Evolutionary conservation across 2,113 vertebrate species (phyloP).

Genomic region (Equus quagga): DNA sequence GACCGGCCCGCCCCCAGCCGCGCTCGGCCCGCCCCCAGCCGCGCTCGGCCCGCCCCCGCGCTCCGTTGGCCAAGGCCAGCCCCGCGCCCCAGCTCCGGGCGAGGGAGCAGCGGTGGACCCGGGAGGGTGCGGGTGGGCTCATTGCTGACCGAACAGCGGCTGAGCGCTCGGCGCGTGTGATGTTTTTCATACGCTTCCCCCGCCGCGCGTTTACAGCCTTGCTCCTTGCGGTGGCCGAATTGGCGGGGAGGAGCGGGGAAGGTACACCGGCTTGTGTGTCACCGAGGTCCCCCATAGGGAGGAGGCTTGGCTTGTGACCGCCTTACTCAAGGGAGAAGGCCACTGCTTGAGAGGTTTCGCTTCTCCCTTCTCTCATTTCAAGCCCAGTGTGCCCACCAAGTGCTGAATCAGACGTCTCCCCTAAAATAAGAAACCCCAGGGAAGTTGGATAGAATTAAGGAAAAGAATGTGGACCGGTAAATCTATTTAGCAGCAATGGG

Average conservation of each 20-base stretch:
- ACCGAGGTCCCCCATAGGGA: background rate
- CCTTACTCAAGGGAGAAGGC: background rate
- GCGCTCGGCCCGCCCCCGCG: background rate
- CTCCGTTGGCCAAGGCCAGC: background rate
- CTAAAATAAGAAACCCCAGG: background rate
- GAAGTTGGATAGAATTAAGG: background rate
- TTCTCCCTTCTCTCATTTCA: background rate
- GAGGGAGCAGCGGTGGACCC: rapidly evolving
- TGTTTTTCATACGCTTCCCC: background rate
- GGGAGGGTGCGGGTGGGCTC: no score
- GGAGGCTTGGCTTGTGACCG: no score
- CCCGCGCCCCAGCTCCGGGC: background rate
- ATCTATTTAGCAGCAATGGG: rapidly evolving
- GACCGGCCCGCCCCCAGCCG: background rate
- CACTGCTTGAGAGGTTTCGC: background rate
- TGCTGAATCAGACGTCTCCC: background rate
- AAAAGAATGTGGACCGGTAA: background rate
- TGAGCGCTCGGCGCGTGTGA: background rate
- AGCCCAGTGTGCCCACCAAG: background rate
- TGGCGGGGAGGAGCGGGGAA: background rate
- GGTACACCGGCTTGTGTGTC: background rate
- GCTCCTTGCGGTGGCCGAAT: rapidly evolving
- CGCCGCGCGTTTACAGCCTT: rapidly evolving
- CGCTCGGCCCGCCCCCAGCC: no score
- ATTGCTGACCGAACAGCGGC: background rate